phyloP scores from a whole-genome alignment of 2,888 invertebrate genomes.

The Epistrophe grossulariae region DNA sequence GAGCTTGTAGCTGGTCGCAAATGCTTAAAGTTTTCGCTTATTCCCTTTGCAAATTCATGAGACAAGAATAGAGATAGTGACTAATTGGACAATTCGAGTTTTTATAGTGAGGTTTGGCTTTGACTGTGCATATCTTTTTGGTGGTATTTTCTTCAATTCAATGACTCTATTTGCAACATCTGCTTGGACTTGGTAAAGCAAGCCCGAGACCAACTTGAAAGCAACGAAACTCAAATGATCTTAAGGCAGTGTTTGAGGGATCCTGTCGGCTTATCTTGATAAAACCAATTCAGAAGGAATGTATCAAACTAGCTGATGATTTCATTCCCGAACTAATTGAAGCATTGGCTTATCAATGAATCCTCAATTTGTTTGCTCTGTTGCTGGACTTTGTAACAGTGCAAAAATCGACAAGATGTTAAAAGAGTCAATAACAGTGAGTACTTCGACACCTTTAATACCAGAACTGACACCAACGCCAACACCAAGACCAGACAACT shows the following conservation, averaged over 20 bases:
- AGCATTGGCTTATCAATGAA: slow-evolving; percentile 94
- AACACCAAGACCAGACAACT: slow-evolving; percentile 33
- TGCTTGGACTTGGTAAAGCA: slow-evolving; percentile 95
- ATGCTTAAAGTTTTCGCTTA: too few relatives aligned
- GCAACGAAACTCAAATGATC: slow-evolving; percentile 94
- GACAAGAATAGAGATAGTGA: too few relatives aligned
- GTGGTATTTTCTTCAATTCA: too few relatives aligned
- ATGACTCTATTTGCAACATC: slow-evolving; percentile 91
- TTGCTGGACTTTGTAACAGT: slow-evolving; percentile 94
- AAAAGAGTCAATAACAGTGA: slow-evolving; percentile 79
- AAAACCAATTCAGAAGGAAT: slow-evolving; percentile 89
- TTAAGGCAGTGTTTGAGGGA: too few relatives aligned
- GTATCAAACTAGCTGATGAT: slow-evolving; percentile 91
- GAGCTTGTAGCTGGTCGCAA: too few relatives aligned
- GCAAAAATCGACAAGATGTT: slow-evolving; percentile 88
- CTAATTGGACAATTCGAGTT: too few relatives aligned
- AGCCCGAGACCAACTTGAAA: slow-evolving; percentile 93
- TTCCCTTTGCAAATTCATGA: too few relatives aligned
- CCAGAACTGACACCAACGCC: slow-evolving; percentile 4
- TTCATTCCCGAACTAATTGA: slow-evolving; percentile 95
- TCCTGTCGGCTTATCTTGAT: slow-evolving; percentile 92
- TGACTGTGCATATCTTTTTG: too few relatives aligned
- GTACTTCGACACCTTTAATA: slow-evolving; percentile 77
- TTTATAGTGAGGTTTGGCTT: too few relatives aligned
- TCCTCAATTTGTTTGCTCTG: slow-evolving; percentile 93